Evolutionary conservation across 2,888 invertebrate species (phyloP), one percentile per base, ranked within the genome.

Genomic region (Tiliacea aurago): DNA sequence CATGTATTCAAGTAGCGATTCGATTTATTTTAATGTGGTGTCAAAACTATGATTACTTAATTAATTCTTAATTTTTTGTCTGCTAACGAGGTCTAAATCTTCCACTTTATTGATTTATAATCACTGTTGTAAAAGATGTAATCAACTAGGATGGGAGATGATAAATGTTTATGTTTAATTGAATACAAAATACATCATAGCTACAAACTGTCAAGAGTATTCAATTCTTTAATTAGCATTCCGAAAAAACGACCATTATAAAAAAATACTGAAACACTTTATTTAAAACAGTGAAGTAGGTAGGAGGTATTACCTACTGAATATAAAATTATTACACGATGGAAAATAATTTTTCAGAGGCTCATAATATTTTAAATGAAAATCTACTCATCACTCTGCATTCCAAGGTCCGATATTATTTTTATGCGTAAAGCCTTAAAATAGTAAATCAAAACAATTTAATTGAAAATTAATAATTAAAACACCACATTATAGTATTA

Each of bases 11-110:
- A 83, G 82, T 81, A 79, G 79, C 70, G 28, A 70, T 59, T 79
- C 68, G 68, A 81, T 82, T 86, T 80, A 75, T 76, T 79, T 68
- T 73, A 70, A 76, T 75, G 67, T 51, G 45, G 58, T 81, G 78
- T 84, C 71, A 73, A 76, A 76, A 73, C 66, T 76, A 61, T 74
- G 66, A 75, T 73, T 68, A 70, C 62, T 77, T 2, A 78, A 78
- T 69, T 70, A 68, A 53, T 78, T 56, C 65, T 59, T 15, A 6
- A 15, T 73, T 74, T 84, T 72, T 84, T 72, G 53, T 55, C 61
- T 59, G 47, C 70, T 81, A 83, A 83, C 84, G 71, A 84, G 76
- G 67, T 76, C 58, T 64, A 55, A 70, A 73, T 72, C 73, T 70
- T 69, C 73, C 11, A 66, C 45, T 56, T 63, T 59, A 71, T 81